Base-by-base conservation (phyloP, 2,888 invertebrate genomes). In the Nemurella pictetii region DNA sequence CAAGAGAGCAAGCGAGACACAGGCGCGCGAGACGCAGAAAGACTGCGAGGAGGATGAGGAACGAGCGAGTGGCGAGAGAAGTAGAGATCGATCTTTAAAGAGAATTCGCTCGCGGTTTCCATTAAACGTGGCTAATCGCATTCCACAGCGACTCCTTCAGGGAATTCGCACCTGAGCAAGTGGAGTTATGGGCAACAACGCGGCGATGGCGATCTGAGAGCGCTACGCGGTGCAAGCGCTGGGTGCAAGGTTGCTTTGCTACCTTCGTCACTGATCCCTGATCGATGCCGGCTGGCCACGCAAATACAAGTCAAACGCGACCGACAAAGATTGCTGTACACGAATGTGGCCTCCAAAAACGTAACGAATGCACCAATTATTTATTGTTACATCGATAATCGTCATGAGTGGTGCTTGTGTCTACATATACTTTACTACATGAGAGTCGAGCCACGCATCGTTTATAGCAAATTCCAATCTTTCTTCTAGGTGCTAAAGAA, bases 81-180 rank as follows among this genome's bases (percentile, higher is more conserved):
- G 55, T 55, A 55, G 20, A 55, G 55, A 55, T 55, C 55, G 55
- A 55, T 55, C 55, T 55, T 55, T 15, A 12, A 15, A 75, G 75
- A n/a, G 75, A 75, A 29, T 12, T 28, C 75, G 29, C 27, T 75
- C 27, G 75, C 75, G 27, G 75, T 75, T 75, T 75, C 75, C 75
- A 75, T 75, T 75, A 26, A 75, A 26, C 75, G 7, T 26, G n/a
- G 75, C 75, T 75, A 75, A 75, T 75, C 75, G 75, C 75, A 75
- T 75, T 75, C 75, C 75, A 1, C 25, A 75, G 75, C 55, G 55
- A 20, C 55, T 55, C 20, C 55, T 55, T 55, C 15, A 12, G 20
- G 20, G 55, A 55, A 55, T 55, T 55, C 20, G 55, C 55, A 55
- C 55, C 55, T 55, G 55, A 55, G 15, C 15, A 20, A 7, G 55